These are phyloP conservation scores for Bufo bufo DNA, from an alignment of 2,113 vertebrate species.

Conservation along the genomic window DNA sequence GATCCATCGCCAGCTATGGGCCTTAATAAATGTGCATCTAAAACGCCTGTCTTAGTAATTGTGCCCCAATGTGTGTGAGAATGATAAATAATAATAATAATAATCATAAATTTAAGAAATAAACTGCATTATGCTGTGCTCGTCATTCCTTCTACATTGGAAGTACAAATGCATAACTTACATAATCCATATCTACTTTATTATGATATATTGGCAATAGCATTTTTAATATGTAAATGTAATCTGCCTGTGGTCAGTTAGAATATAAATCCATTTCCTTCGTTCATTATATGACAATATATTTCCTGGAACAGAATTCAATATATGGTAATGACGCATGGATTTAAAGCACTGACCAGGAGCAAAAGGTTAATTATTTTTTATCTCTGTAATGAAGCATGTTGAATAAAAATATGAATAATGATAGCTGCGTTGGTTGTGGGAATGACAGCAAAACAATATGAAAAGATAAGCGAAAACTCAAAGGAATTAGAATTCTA, in stretches of 20 bases:
- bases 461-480: neutral
- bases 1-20: too few species aligned
- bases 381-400: conserved; percentile 55
- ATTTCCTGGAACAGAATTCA: conserved; percentile 57
- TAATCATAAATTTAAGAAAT: too few species aligned
- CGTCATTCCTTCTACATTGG: neutral
- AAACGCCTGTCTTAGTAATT: too few species aligned
- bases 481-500: neutral
- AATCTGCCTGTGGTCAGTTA: conserved; percentile 53
- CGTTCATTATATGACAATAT: conserved; percentile 58
- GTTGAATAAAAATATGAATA: conserved; percentile 54
- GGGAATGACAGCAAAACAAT: neutral
- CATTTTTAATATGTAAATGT: conserved; percentile 57
- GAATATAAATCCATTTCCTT: conserved; percentile 57
- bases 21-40: too few species aligned
- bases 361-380: conserved; percentile 57
- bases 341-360: conserved; percentile 55
- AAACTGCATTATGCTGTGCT: neutral
- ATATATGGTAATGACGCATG: conserved; percentile 57
- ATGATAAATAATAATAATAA: too few species aligned
- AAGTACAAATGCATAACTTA: conserved; percentile 31
- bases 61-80: too few species aligned
- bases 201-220: conserved; percentile 57
- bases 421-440: neutral
- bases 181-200: conserved; percentile 58